phyloP scores from a whole-genome alignment of 64 coral and sea anemone species.

The Acropora tenuis region DNA sequence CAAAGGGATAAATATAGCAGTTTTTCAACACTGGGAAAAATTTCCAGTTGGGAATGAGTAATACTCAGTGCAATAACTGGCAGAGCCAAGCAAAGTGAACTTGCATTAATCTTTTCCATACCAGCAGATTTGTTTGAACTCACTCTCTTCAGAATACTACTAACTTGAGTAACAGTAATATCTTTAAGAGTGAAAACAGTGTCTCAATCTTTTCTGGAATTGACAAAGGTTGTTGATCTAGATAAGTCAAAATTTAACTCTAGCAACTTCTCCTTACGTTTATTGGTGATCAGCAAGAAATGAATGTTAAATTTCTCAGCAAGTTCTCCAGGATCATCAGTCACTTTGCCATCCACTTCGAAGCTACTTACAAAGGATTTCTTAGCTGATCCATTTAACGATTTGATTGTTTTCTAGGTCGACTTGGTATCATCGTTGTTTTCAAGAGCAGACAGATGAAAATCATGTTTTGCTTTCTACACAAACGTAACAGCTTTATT shows the following conservation, averaged over 20 bases:
- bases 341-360: conserved; percentile 14
- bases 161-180: conserved; percentile 40
- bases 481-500: conserved; percentile 56
- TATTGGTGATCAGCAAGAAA: conserved; percentile 63
- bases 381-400: conserved; percentile 66
- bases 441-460: conserved; percentile 49
- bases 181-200: conserved; percentile 37
- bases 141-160: background rate
- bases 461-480: conserved; percentile 62
- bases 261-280: conserved; percentile 28
- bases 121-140: conserved; percentile 41
- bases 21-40: conserved; percentile 65
- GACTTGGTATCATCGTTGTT: conserved; percentile 69
- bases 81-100: conserved; percentile 33
- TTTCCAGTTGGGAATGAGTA: conserved; percentile 48
- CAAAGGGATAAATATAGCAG: conserved; percentile 59
- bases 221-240: conserved; percentile 45
- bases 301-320: conserved; percentile 59
- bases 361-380: conserved; percentile 13
- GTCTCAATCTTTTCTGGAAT: conserved; percentile 35
- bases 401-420: conserved; percentile 77
- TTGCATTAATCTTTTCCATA: conserved; percentile 54
- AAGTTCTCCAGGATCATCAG: conserved; percentile 36
- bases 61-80: conserved; percentile 56
- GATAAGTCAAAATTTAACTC: conserved; percentile 28